Percentiles rank a stretch among this genome's conserved stretches.
Conservation (phyloP, 1,140 invertebrate species). For the Adelges cooleyi region DNA sequence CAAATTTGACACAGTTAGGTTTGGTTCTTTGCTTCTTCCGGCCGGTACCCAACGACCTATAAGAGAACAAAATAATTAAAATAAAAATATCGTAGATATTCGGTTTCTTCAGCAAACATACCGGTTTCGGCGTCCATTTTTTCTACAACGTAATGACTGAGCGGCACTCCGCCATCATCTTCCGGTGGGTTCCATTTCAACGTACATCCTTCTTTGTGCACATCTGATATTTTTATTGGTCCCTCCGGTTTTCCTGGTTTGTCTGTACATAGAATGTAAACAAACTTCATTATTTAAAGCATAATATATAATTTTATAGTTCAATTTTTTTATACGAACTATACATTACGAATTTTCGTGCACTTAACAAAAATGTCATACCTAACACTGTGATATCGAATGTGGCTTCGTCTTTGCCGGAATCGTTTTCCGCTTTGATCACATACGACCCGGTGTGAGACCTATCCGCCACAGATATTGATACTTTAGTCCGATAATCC, state of each 20-base stretch:
- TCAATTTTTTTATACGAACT: neutral
- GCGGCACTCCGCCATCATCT: conserved; percentile 81
- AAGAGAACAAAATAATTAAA: neutral
- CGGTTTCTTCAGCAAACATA: conserved; percentile 33
- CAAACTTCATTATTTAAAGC: neutral
- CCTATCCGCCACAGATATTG: conserved; percentile 53
- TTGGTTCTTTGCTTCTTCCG: conserved; percentile 65
- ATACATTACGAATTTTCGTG: neutral
- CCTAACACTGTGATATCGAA: conserved; percentile 72
- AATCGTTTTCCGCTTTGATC: conserved; percentile 81
- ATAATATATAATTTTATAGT: too few species aligned
- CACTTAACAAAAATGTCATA: conserved; percentile 33
- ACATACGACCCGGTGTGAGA: conserved; percentile 69
- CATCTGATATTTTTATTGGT: conserved; percentile 77
- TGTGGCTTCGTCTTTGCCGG: conserved; percentile 81
- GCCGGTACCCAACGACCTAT: conserved; percentile 67
- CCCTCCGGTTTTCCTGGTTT: conserved; percentile 84
- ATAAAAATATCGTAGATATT: neutral
- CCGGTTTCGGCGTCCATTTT: conserved; percentile 73
- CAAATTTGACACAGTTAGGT: conserved; percentile 69
- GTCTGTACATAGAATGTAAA: conserved; percentile 42
- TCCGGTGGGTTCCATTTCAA: conserved; percentile 88
- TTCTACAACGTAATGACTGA: conserved; percentile 85
- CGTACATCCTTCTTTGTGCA: conserved; percentile 86
- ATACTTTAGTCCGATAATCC: conserved; percentile 73